Evolutionary conservation across 2,888 invertebrate species (phyloP).

Genomic region (Syrphus vitripennis): DNA sequence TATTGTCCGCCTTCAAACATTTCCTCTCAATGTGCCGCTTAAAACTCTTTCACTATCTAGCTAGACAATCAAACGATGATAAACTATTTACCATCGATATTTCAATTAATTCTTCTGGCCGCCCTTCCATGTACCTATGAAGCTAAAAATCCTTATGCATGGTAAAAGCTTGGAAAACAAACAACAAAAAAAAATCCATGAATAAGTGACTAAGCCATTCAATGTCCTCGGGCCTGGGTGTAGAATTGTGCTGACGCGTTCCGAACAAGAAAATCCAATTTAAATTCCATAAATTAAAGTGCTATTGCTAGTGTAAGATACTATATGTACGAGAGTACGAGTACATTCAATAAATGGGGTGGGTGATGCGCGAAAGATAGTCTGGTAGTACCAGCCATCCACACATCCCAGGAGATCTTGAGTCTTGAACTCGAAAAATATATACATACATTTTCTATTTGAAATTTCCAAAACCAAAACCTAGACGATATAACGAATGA

Average conservation of each 20-base stretch:
- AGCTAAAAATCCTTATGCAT: slow-evolving; percentile 35
- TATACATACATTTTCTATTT: not conserved
- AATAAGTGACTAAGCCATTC: slow-evolving; percentile 68
- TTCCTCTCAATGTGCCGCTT: slow-evolving; percentile 43
- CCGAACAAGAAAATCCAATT: slow-evolving; percentile 71
- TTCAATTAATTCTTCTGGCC: slow-evolving; percentile 70
- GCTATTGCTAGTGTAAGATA: slow-evolving; percentile 64
- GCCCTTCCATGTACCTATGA: slow-evolving; percentile 46
- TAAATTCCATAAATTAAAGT: slow-evolving; percentile 71
- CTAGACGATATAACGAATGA: slow-evolving; percentile 11
- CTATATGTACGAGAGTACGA: not conserved
- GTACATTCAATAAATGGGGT: slow-evolving; percentile 12
- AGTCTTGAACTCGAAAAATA: slow-evolving; percentile 35
- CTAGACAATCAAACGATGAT: slow-evolving; percentile 67
- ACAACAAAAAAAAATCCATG: slow-evolving; percentile 13
- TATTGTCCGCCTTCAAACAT: slow-evolving; percentile 22
- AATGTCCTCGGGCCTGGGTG: slow-evolving; percentile 45
- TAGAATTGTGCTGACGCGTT: slow-evolving; percentile 41
- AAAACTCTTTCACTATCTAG: slow-evolving; percentile 36
- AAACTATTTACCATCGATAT: slow-evolving; percentile 71
- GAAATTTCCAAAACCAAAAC: slow-evolving; percentile 43
- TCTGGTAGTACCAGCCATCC: not conserved
- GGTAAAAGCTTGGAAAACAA: slow-evolving; percentile 40
- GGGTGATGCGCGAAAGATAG: not conserved
- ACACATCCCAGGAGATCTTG: slow-evolving; percentile 28